Percentiles rank a stretch among this genome's conserved stretches.
These are phyloP conservation scores for Argya squamiceps DNA, from an alignment of 2,797 vertebrate species.

Conservation along the genomic window DNA sequence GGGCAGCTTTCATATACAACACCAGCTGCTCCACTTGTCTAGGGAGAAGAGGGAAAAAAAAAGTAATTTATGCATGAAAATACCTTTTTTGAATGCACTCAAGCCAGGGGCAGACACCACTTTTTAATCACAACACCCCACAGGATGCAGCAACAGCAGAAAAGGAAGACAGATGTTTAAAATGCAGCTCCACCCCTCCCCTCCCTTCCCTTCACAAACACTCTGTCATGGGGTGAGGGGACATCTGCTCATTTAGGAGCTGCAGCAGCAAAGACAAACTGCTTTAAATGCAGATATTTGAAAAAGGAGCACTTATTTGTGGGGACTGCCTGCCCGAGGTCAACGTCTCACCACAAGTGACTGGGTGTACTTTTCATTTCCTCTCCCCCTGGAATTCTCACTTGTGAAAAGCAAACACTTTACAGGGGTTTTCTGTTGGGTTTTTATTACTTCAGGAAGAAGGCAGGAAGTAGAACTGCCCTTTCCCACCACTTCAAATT, in stretches of 20 bases:
- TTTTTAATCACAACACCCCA: not conserved
- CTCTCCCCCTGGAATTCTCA: not conserved
- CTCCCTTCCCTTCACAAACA: constrained; percentile 15
- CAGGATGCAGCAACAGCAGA: not conserved
- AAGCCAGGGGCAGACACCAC: not conserved
- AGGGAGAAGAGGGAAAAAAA: not conserved
- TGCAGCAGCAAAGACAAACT: constrained; percentile 30
- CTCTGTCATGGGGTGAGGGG: not conserved
- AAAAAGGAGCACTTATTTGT: not conserved
- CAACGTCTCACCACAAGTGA: not conserved
- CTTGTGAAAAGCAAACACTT: constrained; percentile 1
- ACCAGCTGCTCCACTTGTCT: constrained; percentile 97
- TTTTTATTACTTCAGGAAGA: not conserved
- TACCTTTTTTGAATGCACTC: not conserved
- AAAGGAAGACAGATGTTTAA: constrained; percentile 39
- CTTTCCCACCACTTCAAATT: not conserved
- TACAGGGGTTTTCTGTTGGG: not conserved
- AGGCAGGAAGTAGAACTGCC: constrained; percentile 8
- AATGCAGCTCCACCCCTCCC: constrained; percentile 25
- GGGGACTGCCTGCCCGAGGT: not conserved
- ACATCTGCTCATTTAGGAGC: constrained; percentile 6
- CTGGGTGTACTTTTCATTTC: constrained; percentile 26
- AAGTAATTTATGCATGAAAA: not conserved
- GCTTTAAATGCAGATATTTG: not conserved
- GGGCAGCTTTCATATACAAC: constrained; percentile 95